Base-by-base conservation (phyloP, 2,888 invertebrate genomes). In the Drosophila nigricruria region DNA sequence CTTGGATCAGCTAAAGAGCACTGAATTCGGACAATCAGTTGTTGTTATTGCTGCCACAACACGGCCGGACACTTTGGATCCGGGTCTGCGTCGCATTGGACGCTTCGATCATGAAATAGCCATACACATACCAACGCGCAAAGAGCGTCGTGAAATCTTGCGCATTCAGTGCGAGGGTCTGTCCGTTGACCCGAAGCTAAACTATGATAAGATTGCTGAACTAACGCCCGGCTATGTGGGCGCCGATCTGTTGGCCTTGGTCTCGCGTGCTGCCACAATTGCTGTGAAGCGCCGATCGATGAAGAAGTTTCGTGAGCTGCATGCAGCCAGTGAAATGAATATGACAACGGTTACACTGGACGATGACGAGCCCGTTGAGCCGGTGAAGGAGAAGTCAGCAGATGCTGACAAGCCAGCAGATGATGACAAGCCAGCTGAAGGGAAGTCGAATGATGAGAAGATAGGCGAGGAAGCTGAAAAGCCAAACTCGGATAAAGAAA, bases 161-260 rank as follows among this genome's bases (percentile, higher is more conserved):
- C 92, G 93, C 68, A 94, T 95, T 78, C 94, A 98, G 68, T 96
- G 97, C 84, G 94, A 95, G 64, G 95, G 95, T 59, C 93, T 98
- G 63, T 94, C 95, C 60, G 92, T 98, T 50, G 94, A 94, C 69
- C 93, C 95, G 3, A 95, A 95, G 83, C 95, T 98, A 80, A 95
- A 96, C 91, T 95, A 96, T 88, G 93, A 94, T 63, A 93, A 94
- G 56, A 93, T 99, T 73, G 98, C 98, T 27, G 95, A 96, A 84
- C 94, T 96, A 57, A 98, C 98, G 9, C 99, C 99, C 0, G 99
- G 99, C 0, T 99, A 96, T 94, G 99, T 99, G 38, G 99, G 98
- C 16, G 98, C 98, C 5, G 98, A 99, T 94, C 93, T 99, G 79
- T 95, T 96, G 92, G 96, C 97, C 0, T 94, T 99, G 60, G 95